A percentile compares a stretch with the other conserved stretches of the same genome.
These are phyloP conservation scores for Leptinotarsa peninsularis DNA, from an alignment of 2,888 invertebrate species.

Conservation along the genomic window DNA sequence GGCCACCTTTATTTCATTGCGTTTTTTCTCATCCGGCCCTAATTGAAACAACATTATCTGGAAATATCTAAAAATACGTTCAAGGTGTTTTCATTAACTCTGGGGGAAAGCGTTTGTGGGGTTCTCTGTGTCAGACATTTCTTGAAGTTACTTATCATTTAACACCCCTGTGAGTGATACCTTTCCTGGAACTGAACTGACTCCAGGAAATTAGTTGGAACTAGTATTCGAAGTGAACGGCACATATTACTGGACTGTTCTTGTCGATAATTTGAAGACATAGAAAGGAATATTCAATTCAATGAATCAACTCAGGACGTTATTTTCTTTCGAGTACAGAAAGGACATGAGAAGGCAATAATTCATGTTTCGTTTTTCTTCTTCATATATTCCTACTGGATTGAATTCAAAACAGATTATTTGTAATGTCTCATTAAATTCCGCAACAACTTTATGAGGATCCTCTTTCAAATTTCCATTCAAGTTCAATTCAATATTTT, in stretches of 20 bases:
- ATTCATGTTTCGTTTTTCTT: too few relatives aligned
- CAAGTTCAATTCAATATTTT: too few relatives aligned
- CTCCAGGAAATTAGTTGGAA: not conserved
- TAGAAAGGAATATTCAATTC: too few relatives aligned
- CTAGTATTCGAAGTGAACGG: not conserved
- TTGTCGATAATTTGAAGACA: too few relatives aligned
- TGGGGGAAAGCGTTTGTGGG: not conserved
- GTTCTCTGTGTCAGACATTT: constrained; percentile 18
- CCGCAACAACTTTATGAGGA: too few relatives aligned
- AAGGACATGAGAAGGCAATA: too few relatives aligned
- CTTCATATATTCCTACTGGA: too few relatives aligned
- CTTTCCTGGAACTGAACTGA: not conserved
- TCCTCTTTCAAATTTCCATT: too few relatives aligned
- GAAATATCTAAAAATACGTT: constrained; percentile 18
- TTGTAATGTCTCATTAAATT: too few relatives aligned
- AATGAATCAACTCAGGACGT: too few relatives aligned
- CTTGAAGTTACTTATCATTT: constrained; percentile 15
- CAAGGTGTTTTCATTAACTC: not conserved
- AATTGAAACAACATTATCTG: not conserved
- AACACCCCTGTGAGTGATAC: constrained; percentile 18
- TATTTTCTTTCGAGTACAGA: too few relatives aligned
- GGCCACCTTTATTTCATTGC: not conserved
- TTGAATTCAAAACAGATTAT: too few relatives aligned
- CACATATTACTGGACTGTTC: not conserved
- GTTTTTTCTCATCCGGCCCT: not conserved